These are phyloP conservation scores for Brachypteracias leptosomus DNA, from an alignment of 2,113 vertebrate genomes.

Conservation along the genomic window DNA sequence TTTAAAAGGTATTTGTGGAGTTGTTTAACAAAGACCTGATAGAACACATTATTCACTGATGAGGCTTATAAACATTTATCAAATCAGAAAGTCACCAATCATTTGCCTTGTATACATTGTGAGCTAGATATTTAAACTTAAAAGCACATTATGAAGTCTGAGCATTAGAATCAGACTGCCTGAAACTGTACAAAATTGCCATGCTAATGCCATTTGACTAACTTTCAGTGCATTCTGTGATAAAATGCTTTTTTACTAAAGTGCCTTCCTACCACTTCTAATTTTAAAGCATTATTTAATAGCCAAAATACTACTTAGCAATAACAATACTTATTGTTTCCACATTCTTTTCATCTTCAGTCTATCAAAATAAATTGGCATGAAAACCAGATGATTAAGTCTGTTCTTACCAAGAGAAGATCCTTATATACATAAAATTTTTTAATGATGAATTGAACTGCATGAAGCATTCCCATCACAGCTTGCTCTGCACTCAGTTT, in stretches of 20 bases:
- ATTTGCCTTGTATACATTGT: not conserved
- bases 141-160: not conserved
- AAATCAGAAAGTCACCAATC: not conserved
- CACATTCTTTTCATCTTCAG: not conserved
- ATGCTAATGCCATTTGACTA: not conserved
- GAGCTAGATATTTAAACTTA: not conserved
- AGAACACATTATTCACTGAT: not conserved
- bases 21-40: not conserved
- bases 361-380: not conserved
- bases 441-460: not conserved
- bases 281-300: not conserved
- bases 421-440: not conserved
- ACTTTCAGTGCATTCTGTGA: not conserved
- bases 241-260: not conserved
- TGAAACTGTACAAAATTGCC: not conserved
- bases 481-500: not conserved
- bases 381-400: not conserved
- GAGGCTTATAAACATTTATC: not conserved
- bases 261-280: not conserved
- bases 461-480: not conserved
- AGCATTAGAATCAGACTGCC: not conserved
- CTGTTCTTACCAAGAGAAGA: not conserved
- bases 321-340: conserved; percentile 6
- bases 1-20: not conserved
- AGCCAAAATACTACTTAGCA: not conserved